A percentile compares a stretch with the other conserved stretches of the same genome.
Conservation (phyloP, 2,888 invertebrate genomes). For the Eueremaeus valkanovi region DNA sequence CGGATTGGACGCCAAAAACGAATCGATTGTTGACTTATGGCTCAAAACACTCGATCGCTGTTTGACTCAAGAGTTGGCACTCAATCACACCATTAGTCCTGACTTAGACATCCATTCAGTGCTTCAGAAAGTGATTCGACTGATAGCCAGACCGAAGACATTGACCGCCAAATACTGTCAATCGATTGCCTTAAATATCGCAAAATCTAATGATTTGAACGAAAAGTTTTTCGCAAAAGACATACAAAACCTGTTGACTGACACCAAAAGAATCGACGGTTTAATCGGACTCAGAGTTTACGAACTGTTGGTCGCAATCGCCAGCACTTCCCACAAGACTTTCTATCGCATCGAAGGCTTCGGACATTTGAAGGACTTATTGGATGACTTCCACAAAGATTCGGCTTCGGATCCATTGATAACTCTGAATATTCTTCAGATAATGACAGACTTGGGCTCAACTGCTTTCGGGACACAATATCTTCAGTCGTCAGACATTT, state of each 20-base stretch:
- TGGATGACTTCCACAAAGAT: conserved; percentile 13
- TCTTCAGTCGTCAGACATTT: conserved; percentile 66
- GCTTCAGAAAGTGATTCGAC: conserved; percentile 1
- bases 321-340: conserved; percentile 24
- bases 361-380: conserved; percentile 32
- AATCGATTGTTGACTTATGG: conserved; percentile 37
- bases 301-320: conserved; percentile 32
- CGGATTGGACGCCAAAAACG: conserved; percentile 30
- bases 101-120: conserved; percentile 23
- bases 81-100: conserved; percentile 26
- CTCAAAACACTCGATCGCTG: conserved; percentile 34
- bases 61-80: conserved; percentile 20
- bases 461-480: conserved; percentile 69
- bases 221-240: conserved; percentile 34
- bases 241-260: neutral
- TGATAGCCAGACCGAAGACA: conserved; percentile 19
- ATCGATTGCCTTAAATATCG: conserved; percentile 30
- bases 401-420: conserved; percentile 65
- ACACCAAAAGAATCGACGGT: neutral
- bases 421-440: conserved; percentile 73
- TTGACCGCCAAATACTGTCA: conserved; percentile 23
- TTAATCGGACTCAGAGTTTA: conserved; percentile 37
- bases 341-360: conserved; percentile 29
- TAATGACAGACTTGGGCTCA: conserved; percentile 67
- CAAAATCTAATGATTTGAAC: conserved; percentile 28